These are phyloP conservation scores for Tachycineta bicolor DNA, from an alignment of 2,113 vertebrate species.

Conservation along the genomic window DNA sequence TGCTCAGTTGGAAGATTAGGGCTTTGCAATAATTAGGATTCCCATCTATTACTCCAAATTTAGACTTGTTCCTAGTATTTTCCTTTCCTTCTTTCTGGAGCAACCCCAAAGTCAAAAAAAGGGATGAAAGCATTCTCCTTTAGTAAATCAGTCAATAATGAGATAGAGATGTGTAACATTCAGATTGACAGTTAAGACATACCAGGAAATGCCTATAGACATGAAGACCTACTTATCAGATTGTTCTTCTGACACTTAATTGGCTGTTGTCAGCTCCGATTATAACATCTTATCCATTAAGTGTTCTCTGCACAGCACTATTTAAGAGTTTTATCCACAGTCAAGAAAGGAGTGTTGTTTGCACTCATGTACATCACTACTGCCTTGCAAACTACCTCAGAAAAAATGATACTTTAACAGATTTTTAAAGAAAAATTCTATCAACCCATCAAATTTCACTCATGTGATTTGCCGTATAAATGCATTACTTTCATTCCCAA, in stretches of 20 bases:
- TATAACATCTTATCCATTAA: slow-evolving; percentile 46
- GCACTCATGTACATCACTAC: not conserved
- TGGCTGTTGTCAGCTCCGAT: slow-evolving; percentile 44
- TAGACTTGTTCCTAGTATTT: not conserved
- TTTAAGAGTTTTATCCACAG: slow-evolving; percentile 5
- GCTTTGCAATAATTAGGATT: slow-evolving; percentile 29
- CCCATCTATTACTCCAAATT: slow-evolving; percentile 46
- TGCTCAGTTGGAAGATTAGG: slow-evolving; percentile 19
- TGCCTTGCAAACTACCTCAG: slow-evolving; percentile 41
- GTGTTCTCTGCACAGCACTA: not conserved
- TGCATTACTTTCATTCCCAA: not conserved
- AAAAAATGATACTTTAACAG: not conserved
- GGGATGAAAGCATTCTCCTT: slow-evolving; percentile 17
- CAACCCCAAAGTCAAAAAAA: slow-evolving; percentile 9
- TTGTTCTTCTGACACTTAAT: slow-evolving; percentile 70
- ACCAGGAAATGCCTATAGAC: slow-evolving; percentile 64
- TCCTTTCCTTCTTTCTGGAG: slow-evolving; percentile 18
- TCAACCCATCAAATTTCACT: not conserved
- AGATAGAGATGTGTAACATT: slow-evolving; percentile 63
- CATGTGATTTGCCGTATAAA: not conserved
- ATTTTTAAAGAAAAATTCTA: not conserved
- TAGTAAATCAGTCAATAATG: slow-evolving; percentile 52
- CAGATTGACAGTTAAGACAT: slow-evolving; percentile 67
- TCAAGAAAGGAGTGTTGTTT: not conserved
- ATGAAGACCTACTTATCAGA: slow-evolving; percentile 58